Evolutionary conservation across 2,797 vertebrate species (phyloP).

Genomic region (Oreortyx pictus): DNA sequence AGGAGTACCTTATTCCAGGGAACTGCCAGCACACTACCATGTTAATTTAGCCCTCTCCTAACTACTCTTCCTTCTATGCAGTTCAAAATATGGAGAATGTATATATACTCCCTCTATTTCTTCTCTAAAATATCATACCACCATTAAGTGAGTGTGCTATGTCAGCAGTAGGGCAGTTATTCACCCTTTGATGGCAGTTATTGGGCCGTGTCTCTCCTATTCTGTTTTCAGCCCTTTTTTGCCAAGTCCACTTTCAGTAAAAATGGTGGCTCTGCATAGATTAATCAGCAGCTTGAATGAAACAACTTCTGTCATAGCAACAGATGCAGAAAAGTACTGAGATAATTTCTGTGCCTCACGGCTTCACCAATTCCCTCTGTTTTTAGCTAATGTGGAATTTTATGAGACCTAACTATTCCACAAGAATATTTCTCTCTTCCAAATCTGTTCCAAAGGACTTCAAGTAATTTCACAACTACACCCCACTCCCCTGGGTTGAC

Average conservation of each 20-base stretch:
- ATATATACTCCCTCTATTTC: background rate
- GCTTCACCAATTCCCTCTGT: background rate
- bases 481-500: background rate
- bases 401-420: background rate
- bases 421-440: background rate
- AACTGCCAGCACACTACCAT: background rate
- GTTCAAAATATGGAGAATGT: background rate
- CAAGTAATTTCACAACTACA: background rate
- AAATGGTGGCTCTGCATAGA: background rate
- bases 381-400: background rate
- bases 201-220: background rate
- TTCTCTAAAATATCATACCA: background rate
- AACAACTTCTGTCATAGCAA: background rate
- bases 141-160: background rate
- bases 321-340: background rate
- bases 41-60: constrained; percentile 29
- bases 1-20: constrained; percentile 29
- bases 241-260: background rate
- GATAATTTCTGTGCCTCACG: background rate
- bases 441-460: background rate
- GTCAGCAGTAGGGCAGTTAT: background rate
- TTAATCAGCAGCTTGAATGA: background rate
- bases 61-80: background rate
- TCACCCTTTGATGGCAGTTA: background rate
- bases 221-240: background rate